Percentiles rank a stretch among this genome's conserved stretches.
These are phyloP conservation scores for Oligia strigilis DNA, from an alignment of 2,888 invertebrate genomes.

Conservation along the genomic window DNA sequence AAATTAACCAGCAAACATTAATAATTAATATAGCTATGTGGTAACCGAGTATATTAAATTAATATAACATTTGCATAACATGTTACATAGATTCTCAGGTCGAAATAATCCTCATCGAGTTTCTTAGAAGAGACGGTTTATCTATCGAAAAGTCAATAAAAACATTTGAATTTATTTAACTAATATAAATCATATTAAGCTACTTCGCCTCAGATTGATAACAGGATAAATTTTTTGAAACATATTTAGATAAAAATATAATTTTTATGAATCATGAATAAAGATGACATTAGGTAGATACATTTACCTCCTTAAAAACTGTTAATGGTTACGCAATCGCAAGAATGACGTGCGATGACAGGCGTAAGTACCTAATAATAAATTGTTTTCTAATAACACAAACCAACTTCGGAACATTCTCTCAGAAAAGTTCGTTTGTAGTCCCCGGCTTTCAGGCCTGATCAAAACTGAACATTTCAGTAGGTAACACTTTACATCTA, in stretches of 20 bases:
- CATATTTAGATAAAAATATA: neutral
- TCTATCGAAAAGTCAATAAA: too few relatives aligned
- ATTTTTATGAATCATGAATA: neutral
- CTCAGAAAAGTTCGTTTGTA: neutral
- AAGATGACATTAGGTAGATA: neutral
- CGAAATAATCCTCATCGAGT: slow-evolving; percentile 4
- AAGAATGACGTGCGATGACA: slow-evolving; percentile 7
- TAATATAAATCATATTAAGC: neutral
- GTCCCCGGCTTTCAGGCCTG: accelerated
- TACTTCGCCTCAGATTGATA: neutral
- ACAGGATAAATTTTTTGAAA: neutral
- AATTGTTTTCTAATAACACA: neutral
- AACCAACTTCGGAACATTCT: neutral
- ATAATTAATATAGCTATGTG: slow-evolving; percentile 4
- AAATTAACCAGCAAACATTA: slow-evolving; percentile 10
- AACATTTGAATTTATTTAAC: neutral
- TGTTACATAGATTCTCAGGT: neutral
- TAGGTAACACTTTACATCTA: too few relatives aligned
- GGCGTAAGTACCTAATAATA: too few relatives aligned
- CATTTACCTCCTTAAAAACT: neutral
- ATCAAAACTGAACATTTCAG: neutral
- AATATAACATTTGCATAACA: slow-evolving; percentile 50
- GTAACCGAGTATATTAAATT: slow-evolving; percentile 7
- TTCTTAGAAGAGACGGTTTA: slow-evolving; percentile 1
- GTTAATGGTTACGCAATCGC: slow-evolving; percentile 1